Evolutionary conservation across 2,797 vertebrate genomes (phyloP), one percentile per base, ranked within the genome.

Genomic region (Tapera naevia): DNA sequence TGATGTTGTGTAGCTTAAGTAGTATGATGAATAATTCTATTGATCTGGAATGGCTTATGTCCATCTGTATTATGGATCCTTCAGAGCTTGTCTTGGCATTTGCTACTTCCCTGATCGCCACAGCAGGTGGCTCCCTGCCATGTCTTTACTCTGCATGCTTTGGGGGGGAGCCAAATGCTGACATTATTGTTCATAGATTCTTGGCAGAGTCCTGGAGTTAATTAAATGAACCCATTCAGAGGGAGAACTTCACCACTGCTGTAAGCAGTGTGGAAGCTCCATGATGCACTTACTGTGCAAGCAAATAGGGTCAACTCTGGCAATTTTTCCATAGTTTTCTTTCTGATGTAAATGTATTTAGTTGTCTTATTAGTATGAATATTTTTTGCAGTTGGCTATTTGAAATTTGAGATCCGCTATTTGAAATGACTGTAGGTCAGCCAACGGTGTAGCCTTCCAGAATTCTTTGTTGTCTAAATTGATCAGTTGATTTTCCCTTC

Each of bases 51-150:
- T 67, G 64, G 48, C 76, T 86, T 73, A 53, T 0, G 5, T 75
- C 91, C 66, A 43, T 83, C 57, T 75, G 69, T 61, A 33, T 88
- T 80, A 58, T 19, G 76, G 80, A 51, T 21, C 41, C 67, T 76
- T 73, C 60, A 91, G 66, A 84, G 88, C 70, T 83, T 70, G 4
- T 62, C 32, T 56, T 91, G 75, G 62, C 62, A 28, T 84, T 93
- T 58, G 19, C 43, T 75, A 0, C 73, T 93, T 86, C 79, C 46
- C n/a, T 2, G 4, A 17, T 78, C 3, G 8, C 72, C 81, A 80
- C 75, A 86, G 61, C 72, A 80, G n/a, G 35, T 89, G 93, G 54
- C 92, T 80, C 43, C 64, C 57, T 92, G 93, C 93, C 71, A 28
- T 54, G 53, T 76, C 54, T 25, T 81, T 58, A 5, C 62, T 66